Evolutionary conservation across 2,113 vertebrate species (phyloP).

Genomic region (Leptocoma aspasia): DNA sequence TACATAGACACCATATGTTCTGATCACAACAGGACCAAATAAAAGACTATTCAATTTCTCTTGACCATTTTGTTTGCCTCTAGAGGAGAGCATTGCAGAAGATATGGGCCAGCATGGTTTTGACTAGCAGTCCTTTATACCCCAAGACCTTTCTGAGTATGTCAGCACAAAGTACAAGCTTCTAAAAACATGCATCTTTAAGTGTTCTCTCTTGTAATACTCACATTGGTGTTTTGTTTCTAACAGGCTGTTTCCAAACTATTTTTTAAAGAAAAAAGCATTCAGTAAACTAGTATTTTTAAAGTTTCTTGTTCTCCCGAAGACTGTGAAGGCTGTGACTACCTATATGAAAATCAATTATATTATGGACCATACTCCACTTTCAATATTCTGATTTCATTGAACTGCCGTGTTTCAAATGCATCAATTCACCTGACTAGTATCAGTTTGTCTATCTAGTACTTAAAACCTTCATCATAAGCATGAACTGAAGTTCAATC

Average conservation of each 20-base stretch:
- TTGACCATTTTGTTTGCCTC: not conserved
- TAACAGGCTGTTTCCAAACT: not conserved
- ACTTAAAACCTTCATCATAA: not conserved
- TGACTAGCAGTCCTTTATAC: not conserved
- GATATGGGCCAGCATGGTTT: not conserved
- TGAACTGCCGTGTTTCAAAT: not conserved
- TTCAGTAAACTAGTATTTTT: not conserved
- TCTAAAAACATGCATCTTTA: not conserved
- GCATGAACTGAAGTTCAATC: not conserved
- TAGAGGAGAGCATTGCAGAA: not conserved
- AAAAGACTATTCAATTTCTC: not conserved
- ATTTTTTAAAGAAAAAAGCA: not conserved
- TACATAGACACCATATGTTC: not conserved
- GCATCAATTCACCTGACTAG: not conserved
- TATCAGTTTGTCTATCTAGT: not conserved
- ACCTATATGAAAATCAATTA: not conserved
- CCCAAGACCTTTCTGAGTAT: not conserved
- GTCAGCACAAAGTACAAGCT: not conserved
- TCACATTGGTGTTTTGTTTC: not conserved
- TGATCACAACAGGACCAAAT: not conserved
- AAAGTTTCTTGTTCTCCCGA: not conserved
- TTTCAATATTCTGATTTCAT: not conserved
- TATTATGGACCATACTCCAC: not conserved
- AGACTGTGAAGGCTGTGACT: not conserved
- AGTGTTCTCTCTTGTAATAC: not conserved